Evolutionary conservation across 2,888 invertebrate genomes (phyloP).

Genomic region (Ichneumon xanthorius): DNA sequence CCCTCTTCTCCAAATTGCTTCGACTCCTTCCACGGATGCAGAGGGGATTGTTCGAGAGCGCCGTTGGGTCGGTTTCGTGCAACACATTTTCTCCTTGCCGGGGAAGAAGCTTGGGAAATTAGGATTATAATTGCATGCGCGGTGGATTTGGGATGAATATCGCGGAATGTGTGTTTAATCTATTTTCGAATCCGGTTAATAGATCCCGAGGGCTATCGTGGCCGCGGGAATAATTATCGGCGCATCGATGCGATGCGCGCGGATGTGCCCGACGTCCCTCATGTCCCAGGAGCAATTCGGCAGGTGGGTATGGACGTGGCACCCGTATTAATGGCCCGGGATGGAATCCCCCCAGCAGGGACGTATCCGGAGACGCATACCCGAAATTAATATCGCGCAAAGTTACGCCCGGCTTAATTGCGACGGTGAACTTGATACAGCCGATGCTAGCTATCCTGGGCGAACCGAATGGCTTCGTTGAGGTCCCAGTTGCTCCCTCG

Average conservation of each 20-base stretch:
- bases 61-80: not conserved
- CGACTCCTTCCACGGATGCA: not conserved
- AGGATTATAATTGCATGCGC: not conserved
- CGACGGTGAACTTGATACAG: slow-evolving; percentile 10
- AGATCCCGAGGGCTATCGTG: slow-evolving; percentile 36
- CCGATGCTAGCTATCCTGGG: not conserved
- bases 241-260: slow-evolving; percentile 49
- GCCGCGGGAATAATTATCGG: slow-evolving; percentile 62
- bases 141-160: not conserved
- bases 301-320: slow-evolving; percentile 77
- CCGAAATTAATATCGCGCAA: slow-evolving; percentile 63
- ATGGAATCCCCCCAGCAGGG: slow-evolving; percentile 61
- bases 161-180: slow-evolving; percentile 37
- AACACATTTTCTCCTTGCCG: not conserved
- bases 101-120: not conserved
- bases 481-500: not conserved
- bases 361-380: slow-evolving; percentile 60
- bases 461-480: not conserved
- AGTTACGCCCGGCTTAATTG: slow-evolving; percentile 55
- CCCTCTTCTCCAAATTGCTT: slow-evolving; percentile 45
- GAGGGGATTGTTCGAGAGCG: not conserved
- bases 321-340: slow-evolving; percentile 75
- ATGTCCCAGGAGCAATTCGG: slow-evolving; percentile 69
- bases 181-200: slow-evolving; percentile 49
- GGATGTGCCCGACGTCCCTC: slow-evolving; percentile 43